Percentiles rank a stretch among this genome's conserved stretches.
Evolutionary conservation across 2,888 invertebrate genomes (phyloP).

Genomic region (Leistus spinibarbis): DNA sequence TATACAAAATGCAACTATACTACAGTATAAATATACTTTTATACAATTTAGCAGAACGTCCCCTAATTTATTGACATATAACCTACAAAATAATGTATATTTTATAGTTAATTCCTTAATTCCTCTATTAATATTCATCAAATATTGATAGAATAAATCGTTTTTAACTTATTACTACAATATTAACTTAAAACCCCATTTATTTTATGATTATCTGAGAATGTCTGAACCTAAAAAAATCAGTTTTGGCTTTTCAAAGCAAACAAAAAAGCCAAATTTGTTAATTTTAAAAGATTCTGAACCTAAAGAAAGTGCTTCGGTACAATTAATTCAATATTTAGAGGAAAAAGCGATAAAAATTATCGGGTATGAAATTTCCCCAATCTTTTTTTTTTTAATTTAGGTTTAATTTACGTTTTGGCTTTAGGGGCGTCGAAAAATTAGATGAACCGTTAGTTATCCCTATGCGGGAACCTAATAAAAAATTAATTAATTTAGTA

Average conservation of each 20-base stretch:
- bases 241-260: constrained; percentile 80
- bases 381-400: constrained; percentile 23
- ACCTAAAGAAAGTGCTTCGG: constrained; percentile 59
- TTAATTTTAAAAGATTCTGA: constrained; percentile 51
- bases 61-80: not conserved
- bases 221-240: constrained; percentile 70
- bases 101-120: not conserved
- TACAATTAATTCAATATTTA: constrained; percentile 77
- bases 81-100: not conserved
- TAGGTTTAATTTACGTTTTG: constrained; percentile 22
- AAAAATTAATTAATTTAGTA: constrained; percentile 60
- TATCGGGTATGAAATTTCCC: constrained; percentile 71
- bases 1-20: too few relatives aligned
- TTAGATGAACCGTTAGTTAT: constrained; percentile 68
- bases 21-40: too few relatives aligned
- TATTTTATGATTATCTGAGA: not conserved
- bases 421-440: constrained; percentile 55
- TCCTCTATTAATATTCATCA: not conserved
- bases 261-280: constrained; percentile 61
- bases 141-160: not conserved
- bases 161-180: not conserved
- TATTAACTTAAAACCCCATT: not conserved
- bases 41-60: too few relatives aligned
- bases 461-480: constrained; percentile 63
- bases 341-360: constrained; percentile 80